Percentiles rank a stretch among this genome's conserved stretches.
phyloP scores from a whole-genome alignment of 2,797 vertebrate genomes.

The Coccyzus lansbergi region DNA sequence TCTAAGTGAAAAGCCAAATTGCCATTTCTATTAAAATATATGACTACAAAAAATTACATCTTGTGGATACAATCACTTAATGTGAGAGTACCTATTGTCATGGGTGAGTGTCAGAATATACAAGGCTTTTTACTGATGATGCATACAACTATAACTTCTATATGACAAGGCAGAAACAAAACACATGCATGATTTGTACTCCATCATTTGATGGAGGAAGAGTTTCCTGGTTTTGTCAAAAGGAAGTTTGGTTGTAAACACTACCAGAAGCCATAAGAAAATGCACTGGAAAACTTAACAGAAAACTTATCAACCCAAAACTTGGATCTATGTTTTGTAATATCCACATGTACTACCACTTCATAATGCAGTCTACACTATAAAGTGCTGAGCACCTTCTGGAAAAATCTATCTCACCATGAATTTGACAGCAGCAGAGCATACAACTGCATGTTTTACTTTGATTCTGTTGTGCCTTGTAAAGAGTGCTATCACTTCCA shows the following conservation, averaged over 20 bases:
- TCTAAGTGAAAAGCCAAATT: neutral
- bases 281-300: neutral
- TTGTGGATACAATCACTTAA: neutral
- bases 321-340: neutral
- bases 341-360: neutral
- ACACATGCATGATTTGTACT: fast-evolving
- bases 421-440: neutral
- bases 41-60: neutral
- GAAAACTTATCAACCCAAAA: neutral
- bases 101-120: neutral
- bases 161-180: neutral
- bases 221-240: neutral
- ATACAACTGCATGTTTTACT: neutral
- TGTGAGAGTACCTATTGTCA: neutral
- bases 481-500: neutral
- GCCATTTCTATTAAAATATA: neutral
- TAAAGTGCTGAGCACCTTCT: neutral
- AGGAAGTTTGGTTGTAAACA: neutral
- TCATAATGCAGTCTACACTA: neutral
- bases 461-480: neutral
- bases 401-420: neutral
- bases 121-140: neutral
- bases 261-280: neutral
- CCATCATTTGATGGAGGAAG: neutral
- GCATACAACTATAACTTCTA: neutral